Conservation (phyloP, 2,888 invertebrate genomes). For the Erannis defoliaria region DNA sequence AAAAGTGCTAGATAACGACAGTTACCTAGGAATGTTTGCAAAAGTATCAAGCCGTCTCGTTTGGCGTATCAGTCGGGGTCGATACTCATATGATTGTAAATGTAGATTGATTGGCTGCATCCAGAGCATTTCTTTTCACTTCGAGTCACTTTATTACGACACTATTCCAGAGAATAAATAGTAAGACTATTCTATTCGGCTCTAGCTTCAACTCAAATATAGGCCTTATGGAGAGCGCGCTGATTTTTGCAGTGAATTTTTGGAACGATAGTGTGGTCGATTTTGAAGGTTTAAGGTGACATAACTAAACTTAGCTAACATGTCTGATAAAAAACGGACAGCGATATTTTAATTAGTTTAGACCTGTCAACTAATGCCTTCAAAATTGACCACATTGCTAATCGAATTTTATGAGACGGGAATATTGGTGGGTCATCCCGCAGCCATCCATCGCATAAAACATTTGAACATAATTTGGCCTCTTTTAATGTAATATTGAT, state of each 20-base stretch:
- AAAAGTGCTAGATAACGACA: too few species aligned
- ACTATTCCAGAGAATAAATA: conserved; percentile 72
- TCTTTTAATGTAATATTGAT: too few species aligned
- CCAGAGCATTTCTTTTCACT: conserved; percentile 73
- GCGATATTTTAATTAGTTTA: too few species aligned
- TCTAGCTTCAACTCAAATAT: conserved; percentile 51
- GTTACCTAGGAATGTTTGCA: too few species aligned
- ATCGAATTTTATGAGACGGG: background rate
- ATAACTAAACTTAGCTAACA: too few species aligned
- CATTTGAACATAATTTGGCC: too few species aligned
- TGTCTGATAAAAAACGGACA: too few species aligned
- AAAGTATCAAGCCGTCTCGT: conserved; percentile 55
- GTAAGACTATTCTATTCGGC: conserved; percentile 69
- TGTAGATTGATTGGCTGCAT: conserved; percentile 83
- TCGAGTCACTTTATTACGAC: conserved; percentile 71
- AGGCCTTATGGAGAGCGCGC: conserved; percentile 18
- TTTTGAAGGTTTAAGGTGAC: too few species aligned
- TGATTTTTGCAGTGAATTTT: conserved; percentile 23
- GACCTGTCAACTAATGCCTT: too few species aligned
- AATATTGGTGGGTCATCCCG: too few species aligned
- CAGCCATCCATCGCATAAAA: too few species aligned
- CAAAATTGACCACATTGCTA: too few species aligned
- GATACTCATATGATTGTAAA: conserved; percentile 85
- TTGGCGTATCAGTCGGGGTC: conserved; percentile 55
- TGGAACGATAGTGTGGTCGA: background rate